A percentile compares a stretch with the other conserved stretches of the same genome.
Evolutionary conservation across 1,140 invertebrate genomes (phyloP).

Genomic region (Atopsyche davidsoni): DNA sequence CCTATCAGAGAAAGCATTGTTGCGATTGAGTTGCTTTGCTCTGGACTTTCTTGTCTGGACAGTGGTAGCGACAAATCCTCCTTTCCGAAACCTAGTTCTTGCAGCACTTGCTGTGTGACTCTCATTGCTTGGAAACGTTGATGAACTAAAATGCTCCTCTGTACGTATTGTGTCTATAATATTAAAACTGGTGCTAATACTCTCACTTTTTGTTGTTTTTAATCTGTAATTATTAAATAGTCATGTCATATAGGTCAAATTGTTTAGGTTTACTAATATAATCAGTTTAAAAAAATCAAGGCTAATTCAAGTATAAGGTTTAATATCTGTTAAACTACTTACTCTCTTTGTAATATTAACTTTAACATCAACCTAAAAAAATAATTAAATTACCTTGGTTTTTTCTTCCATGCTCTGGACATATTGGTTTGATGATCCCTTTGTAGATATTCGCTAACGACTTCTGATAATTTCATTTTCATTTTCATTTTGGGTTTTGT

Average conservation of each 20-base stretch:
- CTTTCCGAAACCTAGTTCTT: slow-evolving; percentile 51
- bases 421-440: slow-evolving; percentile 37
- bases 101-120: slow-evolving; percentile 36
- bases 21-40: slow-evolving; percentile 28
- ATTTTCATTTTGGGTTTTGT: slow-evolving; percentile 46
- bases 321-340: too few species aligned
- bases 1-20: slow-evolving; percentile 39
- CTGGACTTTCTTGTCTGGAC: slow-evolving; percentile 42
- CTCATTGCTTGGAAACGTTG: slow-evolving; percentile 35
- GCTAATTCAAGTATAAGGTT: slow-evolving; percentile 20
- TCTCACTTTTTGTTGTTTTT: slow-evolving; percentile 33
- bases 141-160: slow-evolving; percentile 43
- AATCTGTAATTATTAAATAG: slow-evolving; percentile 35
- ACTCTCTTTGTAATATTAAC: slow-evolving; percentile 34
- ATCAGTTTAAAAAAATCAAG: slow-evolving; percentile 11
- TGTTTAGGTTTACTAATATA: slow-evolving; percentile 9
- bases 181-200: slow-evolving; percentile 16
- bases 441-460: slow-evolving; percentile 36
- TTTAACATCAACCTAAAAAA: too few species aligned
- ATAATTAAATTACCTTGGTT: slow-evolving; percentile 46
- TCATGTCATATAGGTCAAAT: slow-evolving; percentile 31
- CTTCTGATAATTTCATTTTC: slow-evolving; percentile 40
- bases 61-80: slow-evolving; percentile 52
- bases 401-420: slow-evolving; percentile 47
- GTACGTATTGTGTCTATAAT: slow-evolving; percentile 31